These are phyloP conservation scores for Pygoscelis antarcticus DNA, from an alignment of 2,113 vertebrate genomes.

Conservation along the genomic window DNA sequence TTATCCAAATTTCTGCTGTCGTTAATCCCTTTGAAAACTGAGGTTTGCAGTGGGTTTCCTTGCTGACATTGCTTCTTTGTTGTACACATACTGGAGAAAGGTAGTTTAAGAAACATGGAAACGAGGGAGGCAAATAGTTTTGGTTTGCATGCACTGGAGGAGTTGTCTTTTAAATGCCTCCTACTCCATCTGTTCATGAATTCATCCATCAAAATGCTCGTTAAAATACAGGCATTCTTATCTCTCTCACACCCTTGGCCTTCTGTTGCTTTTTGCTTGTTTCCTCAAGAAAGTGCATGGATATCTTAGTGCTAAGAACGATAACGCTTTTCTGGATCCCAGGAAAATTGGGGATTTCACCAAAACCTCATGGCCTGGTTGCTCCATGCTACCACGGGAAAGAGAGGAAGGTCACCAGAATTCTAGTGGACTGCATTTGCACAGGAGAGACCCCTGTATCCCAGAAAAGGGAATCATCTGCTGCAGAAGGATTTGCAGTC, in stretches of 20 bases:
- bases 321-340: not conserved
- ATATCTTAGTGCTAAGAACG: not conserved
- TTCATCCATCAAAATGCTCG: not conserved
- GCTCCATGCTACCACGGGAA: not conserved
- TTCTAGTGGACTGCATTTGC: not conserved
- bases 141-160: not conserved
- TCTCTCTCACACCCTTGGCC: conserved; percentile 6
- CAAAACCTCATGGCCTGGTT: not conserved
- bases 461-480: not conserved
- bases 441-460: not conserved
- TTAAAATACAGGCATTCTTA: conserved; percentile 14
- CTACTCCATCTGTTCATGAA: not conserved
- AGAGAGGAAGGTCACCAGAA: not conserved
- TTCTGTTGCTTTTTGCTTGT: not conserved
- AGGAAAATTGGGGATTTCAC: not conserved
- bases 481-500: not conserved
- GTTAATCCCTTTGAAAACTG: not conserved
- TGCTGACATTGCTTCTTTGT: not conserved
- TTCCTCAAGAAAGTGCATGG: not conserved
- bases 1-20: not conserved
- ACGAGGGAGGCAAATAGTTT: not conserved
- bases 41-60: not conserved
- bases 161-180: not conserved
- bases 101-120: not conserved
- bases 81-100: not conserved